Conservation (phyloP, 2,888 invertebrate species). For the Tenthredo amoena region DNA sequence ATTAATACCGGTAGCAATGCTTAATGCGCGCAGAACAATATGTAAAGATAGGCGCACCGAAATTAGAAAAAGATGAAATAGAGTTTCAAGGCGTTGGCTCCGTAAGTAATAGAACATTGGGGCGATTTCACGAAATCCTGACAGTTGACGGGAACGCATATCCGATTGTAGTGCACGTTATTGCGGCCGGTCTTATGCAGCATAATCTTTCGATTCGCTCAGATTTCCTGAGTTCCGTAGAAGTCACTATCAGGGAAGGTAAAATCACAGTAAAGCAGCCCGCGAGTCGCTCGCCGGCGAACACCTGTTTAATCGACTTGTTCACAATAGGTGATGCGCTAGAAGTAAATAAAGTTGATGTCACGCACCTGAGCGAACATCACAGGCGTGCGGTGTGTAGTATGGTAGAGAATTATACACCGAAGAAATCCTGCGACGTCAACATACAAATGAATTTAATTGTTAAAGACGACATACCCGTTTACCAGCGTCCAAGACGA, state of each 20-base stretch:
- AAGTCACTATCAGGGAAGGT: constrained; percentile 18
- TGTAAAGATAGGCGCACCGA: constrained; percentile 51
- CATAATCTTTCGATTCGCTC: constrained; percentile 54
- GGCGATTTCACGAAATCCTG: constrained; percentile 22
- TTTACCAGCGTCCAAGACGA: constrained; percentile 58
- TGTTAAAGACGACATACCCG: constrained; percentile 59
- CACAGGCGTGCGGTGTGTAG: constrained; percentile 31
- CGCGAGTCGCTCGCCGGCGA: not conserved
- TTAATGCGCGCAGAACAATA: constrained; percentile 52
- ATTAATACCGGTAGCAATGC: constrained; percentile 56
- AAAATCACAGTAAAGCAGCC: constrained; percentile 28
- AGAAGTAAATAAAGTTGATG: constrained; percentile 30
- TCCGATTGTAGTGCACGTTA: constrained; percentile 53
- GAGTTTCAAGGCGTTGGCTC: constrained; percentile 56
- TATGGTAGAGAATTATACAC: constrained; percentile 51
- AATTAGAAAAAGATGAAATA: constrained; percentile 46
- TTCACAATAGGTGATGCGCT: constrained; percentile 10
- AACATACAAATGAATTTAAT: constrained; percentile 57
- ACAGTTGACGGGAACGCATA: constrained; percentile 52
- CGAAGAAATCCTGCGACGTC: constrained; percentile 32
- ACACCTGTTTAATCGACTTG: not conserved
- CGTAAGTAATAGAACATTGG: constrained; percentile 51
- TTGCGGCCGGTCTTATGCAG: constrained; percentile 50
- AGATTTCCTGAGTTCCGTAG: constrained; percentile 51
- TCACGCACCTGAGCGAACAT: constrained; percentile 33